These are phyloP conservation scores for Drosophila trichaetosa DNA, from an alignment of 2,888 invertebrate species.

Conservation along the genomic window DNA sequence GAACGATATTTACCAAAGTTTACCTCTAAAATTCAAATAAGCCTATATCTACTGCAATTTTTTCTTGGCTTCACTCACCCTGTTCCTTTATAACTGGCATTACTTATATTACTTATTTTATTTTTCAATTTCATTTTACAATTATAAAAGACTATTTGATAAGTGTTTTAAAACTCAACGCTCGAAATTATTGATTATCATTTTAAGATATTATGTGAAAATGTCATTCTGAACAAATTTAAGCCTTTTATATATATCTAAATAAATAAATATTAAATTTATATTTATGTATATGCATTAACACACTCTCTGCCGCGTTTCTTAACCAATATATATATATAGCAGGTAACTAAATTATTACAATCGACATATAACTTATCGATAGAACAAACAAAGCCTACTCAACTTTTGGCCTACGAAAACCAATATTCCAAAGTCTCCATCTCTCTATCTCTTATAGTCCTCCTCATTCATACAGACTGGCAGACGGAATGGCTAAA, in stretches of 20 bases:
- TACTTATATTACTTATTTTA: background rate
- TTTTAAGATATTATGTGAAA: background rate
- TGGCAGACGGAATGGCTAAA: background rate
- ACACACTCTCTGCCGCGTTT: too few species aligned
- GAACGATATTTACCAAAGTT: too few species aligned
- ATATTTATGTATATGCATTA: background rate
- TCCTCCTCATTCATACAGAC: background rate
- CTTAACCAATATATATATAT: background rate
- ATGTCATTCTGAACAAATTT: background rate
- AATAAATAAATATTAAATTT: too few species aligned
- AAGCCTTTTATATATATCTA: too few species aligned
- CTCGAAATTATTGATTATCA: background rate
- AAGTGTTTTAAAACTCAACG: background rate
- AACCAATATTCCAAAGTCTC: background rate
- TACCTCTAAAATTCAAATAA: too few species aligned
- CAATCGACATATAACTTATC: too few species aligned
- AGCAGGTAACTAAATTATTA: too few species aligned
- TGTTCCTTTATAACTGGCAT: too few species aligned
- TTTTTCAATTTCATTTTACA: background rate
- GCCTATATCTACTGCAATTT: too few species aligned
- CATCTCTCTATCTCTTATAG: background rate
- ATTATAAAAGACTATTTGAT: background rate
- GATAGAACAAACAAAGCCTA: too few species aligned
- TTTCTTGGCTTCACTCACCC: too few species aligned
- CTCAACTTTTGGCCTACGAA: too few species aligned